These are phyloP conservation scores for Agonopterix alstromeriana DNA, from an alignment of 2,888 invertebrate species.

Conservation along the genomic window DNA sequence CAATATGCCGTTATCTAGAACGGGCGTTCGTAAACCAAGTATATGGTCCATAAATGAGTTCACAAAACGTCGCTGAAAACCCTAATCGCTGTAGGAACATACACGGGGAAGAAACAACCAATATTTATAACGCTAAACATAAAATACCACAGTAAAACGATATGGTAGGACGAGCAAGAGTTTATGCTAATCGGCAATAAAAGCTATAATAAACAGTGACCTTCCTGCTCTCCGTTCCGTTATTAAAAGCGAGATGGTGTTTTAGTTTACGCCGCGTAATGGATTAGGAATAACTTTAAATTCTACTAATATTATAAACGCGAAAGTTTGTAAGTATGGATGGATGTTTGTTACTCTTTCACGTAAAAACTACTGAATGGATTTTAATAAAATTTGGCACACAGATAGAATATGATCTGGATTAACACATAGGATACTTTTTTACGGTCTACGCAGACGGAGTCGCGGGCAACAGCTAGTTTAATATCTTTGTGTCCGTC, in stretches of 20 bases:
- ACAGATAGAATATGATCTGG: too few relatives aligned
- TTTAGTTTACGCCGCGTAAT: constrained; percentile 4
- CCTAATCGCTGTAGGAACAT: constrained; percentile 42
- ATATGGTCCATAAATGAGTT: constrained; percentile 63
- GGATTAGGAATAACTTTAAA: too few relatives aligned
- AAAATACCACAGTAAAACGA: constrained; percentile 56
- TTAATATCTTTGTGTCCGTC: too few relatives aligned
- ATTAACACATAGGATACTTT: too few relatives aligned
- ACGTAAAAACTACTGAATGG: too few relatives aligned
- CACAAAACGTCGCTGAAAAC: constrained; percentile 41
- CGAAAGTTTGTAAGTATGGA: too few relatives aligned
- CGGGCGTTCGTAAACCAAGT: constrained; percentile 53
- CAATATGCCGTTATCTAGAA: constrained; percentile 59
- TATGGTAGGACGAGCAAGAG: constrained; percentile 42
- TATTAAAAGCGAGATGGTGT: constrained; percentile 7
- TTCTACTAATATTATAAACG: too few relatives aligned
- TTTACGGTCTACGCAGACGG: too few relatives aligned
- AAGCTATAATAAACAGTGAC: constrained; percentile 44
- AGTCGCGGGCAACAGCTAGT: too few relatives aligned
- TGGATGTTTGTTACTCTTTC: too few relatives aligned
- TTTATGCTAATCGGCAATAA: constrained; percentile 55
- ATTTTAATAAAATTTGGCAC: too few relatives aligned
- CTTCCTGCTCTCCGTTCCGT: constrained; percentile 29
- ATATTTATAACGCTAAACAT: constrained; percentile 49
- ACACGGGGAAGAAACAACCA: constrained; percentile 46